These are phyloP conservation scores for Chaenodraco wilsoni DNA, from an alignment of 2,797 vertebrate genomes.

Conservation along the genomic window DNA sequence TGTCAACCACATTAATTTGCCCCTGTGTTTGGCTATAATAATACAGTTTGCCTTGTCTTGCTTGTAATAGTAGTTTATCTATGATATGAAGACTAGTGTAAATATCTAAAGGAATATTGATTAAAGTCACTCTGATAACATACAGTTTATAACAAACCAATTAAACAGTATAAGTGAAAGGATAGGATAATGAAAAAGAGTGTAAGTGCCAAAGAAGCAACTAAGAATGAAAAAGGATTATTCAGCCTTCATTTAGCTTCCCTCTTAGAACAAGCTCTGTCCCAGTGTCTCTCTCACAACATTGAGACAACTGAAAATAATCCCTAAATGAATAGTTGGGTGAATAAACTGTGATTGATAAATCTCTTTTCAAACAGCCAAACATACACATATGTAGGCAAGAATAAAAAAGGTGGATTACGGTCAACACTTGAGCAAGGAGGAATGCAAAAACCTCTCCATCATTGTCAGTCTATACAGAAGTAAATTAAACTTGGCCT, in stretches of 20 bases:
- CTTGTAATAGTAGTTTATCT: not conserved
- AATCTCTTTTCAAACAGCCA: conserved; percentile 43
- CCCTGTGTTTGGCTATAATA: not conserved
- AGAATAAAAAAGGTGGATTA: not conserved
- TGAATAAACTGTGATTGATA: conserved; percentile 45
- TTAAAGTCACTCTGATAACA: not conserved
- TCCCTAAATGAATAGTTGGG: conserved; percentile 37
- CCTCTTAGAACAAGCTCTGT: conserved; percentile 51
- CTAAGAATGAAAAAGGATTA: conserved; percentile 24
- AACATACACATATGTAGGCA: conserved; percentile 16
- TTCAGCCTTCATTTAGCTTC: conserved; percentile 24
- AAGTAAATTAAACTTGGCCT: conserved; percentile 30
- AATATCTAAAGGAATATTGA: not conserved
- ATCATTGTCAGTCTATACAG: conserved; percentile 29
- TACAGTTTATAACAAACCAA: conserved; percentile 8
- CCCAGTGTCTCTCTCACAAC: conserved; percentile 52
- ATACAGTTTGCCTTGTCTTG: not conserved
- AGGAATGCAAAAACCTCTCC: conserved; percentile 26
- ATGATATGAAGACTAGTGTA: not conserved
- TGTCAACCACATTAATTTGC: not conserved
- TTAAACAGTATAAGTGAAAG: not conserved
- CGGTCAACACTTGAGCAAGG: conserved; percentile 34
- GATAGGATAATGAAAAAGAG: not conserved
- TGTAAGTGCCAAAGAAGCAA: conserved; percentile 1
- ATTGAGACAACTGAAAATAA: conserved; percentile 36